These are phyloP conservation scores for Ernsta delagoae DNA, from an alignment of 2,888 invertebrate genomes.

Conservation along the genomic window DNA sequence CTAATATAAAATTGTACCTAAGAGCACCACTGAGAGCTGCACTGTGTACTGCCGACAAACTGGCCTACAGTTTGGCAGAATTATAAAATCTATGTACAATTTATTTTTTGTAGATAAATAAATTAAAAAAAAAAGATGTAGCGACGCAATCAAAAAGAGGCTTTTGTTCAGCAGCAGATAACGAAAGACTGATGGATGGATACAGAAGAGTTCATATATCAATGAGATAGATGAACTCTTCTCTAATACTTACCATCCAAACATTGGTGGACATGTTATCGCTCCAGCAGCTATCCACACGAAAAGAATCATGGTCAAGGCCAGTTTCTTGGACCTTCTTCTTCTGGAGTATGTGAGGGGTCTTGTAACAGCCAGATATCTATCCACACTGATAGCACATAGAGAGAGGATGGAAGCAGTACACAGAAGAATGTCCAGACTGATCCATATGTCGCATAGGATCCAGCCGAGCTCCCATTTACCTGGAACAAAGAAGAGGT, in stretches of 20 bases:
- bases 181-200: too few species aligned
- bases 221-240: too few species aligned
- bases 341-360: conserved; percentile 96
- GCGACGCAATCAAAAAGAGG: too few species aligned
- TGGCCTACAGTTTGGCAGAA: too few species aligned
- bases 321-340: conserved; percentile 93
- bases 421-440: conserved; percentile 95
- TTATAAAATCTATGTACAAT: too few species aligned
- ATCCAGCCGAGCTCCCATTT: conserved; percentile 96
- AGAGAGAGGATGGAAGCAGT: conserved; percentile 97
- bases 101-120: too few species aligned
- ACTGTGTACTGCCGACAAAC: too few species aligned
- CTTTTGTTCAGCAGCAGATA: too few species aligned
- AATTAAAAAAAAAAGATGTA: too few species aligned
- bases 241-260: conserved; percentile 90
- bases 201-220: too few species aligned
- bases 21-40: too few species aligned
- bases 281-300: conserved; percentile 96
- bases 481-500: conserved; percentile 76
- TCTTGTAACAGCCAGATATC: conserved; percentile 96
- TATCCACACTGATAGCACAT: conserved; percentile 95
- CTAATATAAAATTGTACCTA: too few species aligned
- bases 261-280: conserved; percentile 97
- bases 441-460: conserved; percentile 96
- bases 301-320: conserved; percentile 93